Conservation (phyloP, 1,140 invertebrate species). For the Bombus terrestris region DNA sequence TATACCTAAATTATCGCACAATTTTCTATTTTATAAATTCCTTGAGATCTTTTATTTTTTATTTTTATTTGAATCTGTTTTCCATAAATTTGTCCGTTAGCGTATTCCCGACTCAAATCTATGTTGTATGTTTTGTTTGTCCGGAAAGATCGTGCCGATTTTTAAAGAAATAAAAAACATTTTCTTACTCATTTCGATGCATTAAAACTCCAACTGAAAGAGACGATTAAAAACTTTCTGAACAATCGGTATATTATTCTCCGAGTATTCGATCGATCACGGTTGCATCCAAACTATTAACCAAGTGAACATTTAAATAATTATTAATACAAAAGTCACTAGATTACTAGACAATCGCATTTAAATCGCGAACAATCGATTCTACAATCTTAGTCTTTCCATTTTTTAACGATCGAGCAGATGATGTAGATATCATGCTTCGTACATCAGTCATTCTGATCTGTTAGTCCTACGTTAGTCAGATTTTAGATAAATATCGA, state of each 20-base stretch:
- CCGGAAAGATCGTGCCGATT: too few species aligned
- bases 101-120: too few species aligned
- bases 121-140: too few species aligned
- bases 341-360: slow-evolving; percentile 24
- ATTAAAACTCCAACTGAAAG: too few species aligned
- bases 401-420: slow-evolving; percentile 7
- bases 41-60: neutral
- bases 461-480: slow-evolving; percentile 6
- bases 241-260: neutral
- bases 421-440: slow-evolving; percentile 11
- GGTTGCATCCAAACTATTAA: too few species aligned
- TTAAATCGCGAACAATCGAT: neutral
- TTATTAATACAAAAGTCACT: neutral
- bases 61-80: neutral
- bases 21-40: neutral
- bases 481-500: slow-evolving; percentile 50
- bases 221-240: too few species aligned
- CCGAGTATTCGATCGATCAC: neutral
- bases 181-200: too few species aligned
- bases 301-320: neutral
- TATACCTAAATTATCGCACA: neutral
- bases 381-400: slow-evolving; percentile 28
- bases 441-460: slow-evolving; percentile 2
- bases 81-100: neutral
- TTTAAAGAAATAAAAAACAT: too few species aligned